Evolutionary conservation across 2,113 vertebrate genomes (phyloP).

Genomic region (Pachyramphus minor): DNA sequence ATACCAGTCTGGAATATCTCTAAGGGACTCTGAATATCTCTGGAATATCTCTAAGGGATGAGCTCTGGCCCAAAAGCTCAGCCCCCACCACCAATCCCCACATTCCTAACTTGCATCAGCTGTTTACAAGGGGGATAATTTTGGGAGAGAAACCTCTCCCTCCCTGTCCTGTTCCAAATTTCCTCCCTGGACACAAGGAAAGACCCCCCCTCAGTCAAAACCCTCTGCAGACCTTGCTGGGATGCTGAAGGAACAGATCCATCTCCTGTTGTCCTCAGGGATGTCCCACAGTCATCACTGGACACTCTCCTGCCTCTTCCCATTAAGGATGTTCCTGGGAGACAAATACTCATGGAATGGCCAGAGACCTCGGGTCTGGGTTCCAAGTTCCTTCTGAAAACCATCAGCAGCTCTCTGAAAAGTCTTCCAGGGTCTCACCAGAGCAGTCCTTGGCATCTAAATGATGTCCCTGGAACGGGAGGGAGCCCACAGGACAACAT

Average conservation of each 20-base stretch:
- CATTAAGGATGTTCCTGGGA: background rate
- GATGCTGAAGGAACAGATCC: background rate
- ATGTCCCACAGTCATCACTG: background rate
- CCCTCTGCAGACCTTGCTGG: background rate
- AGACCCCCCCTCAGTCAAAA: background rate
- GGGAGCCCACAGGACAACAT: background rate
- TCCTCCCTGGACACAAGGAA: background rate
- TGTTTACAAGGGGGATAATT: background rate
- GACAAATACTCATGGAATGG: background rate
- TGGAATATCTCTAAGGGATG: background rate
- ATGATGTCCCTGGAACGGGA: background rate
- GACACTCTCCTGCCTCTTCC: rapidly evolving
- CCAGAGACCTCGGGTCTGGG: background rate
- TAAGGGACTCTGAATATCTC: no score
- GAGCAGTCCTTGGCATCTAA: background rate
- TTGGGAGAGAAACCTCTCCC: background rate
- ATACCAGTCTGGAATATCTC: background rate
- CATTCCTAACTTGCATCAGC: rapidly evolving
- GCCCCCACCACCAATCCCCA: background rate
- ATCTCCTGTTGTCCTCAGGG: background rate
- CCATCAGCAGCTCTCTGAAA: rapidly evolving
- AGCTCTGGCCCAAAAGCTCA: background rate
- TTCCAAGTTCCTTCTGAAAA: background rate
- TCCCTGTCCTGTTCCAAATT: background rate
- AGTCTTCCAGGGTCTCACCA: rapidly evolving